Conservation (phyloP, 2,797 vertebrate species). For the Synaphobranchus kaupii region DNA sequence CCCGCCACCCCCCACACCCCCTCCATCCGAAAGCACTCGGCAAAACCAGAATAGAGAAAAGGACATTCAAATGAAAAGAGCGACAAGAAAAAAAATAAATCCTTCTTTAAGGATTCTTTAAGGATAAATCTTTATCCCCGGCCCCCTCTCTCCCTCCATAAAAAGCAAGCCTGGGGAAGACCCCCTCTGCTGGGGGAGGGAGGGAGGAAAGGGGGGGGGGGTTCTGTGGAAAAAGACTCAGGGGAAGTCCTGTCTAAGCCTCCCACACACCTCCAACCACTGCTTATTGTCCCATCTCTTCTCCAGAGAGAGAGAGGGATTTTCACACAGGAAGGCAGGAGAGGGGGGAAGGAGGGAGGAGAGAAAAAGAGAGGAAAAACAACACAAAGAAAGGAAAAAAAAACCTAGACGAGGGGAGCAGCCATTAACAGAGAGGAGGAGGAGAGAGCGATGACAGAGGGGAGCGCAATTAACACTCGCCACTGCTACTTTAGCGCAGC, state of each 20-base stretch:
- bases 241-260: constrained; percentile 70
- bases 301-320: constrained; percentile 73
- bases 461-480: constrained; percentile 27
- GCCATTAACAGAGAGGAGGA: constrained; percentile 8
- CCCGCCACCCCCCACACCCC: not conserved
- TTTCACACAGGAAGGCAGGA: constrained; percentile 68
- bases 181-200: constrained; percentile 50
- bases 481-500: not conserved
- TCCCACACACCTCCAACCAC: constrained; percentile 66
- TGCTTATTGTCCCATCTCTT: constrained; percentile 35
- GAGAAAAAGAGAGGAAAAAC: constrained; percentile 54
- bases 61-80: constrained; percentile 47
- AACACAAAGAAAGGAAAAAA: constrained; percentile 52
- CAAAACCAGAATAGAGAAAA: constrained; percentile 40
- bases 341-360: constrained; percentile 41
- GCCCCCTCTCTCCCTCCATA: constrained; percentile 31
- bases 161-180: constrained; percentile 24
- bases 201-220: constrained; percentile 52
- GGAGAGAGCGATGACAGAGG: constrained; percentile 20
- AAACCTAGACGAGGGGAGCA: not conserved
- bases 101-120: constrained; percentile 37
- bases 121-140: constrained; percentile 52
- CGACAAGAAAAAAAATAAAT: constrained; percentile 43
- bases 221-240: constrained; percentile 64
- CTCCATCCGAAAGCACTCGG: not conserved